Evolutionary conservation across 2,113 vertebrate species (phyloP).

Genomic region (Oenanthe oenanthe): DNA sequence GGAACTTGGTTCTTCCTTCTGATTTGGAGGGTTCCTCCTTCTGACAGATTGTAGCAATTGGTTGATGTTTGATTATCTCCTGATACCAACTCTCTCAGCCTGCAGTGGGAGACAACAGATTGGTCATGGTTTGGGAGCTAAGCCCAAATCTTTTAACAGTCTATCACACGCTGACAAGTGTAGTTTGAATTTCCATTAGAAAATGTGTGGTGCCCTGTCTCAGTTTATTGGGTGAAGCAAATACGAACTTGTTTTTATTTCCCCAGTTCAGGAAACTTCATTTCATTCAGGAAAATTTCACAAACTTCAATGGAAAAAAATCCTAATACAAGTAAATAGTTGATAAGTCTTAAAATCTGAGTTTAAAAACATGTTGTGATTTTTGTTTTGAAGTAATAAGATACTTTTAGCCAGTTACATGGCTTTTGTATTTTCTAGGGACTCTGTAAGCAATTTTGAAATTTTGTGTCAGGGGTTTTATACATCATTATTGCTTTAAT

Average conservation of each 20-base stretch:
- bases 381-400: conserved; percentile 8
- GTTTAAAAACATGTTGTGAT: background rate
- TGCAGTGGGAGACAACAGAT: conserved; percentile 11
- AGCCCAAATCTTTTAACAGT: conserved; percentile 39
- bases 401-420: background rate
- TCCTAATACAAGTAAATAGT: background rate
- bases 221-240: background rate
- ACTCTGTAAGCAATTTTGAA: background rate
- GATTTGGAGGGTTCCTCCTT: background rate
- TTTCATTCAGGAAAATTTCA: background rate
- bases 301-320: background rate
- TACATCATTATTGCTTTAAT: background rate
- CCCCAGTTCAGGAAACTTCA: background rate
- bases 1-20: background rate
- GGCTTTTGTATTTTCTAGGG: background rate
- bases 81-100: background rate
- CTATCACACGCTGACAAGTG: conserved; percentile 4
- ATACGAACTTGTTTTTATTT: background rate
- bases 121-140: conserved; percentile 41
- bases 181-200: conserved; percentile 5
- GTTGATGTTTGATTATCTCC: background rate
- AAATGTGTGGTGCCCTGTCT: background rate
- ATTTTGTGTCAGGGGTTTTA: background rate
- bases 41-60: background rate
- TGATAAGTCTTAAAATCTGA: background rate